Percentiles rank a stretch among this genome's conserved stretches.
phyloP scores from a whole-genome alignment of 2,797 vertebrate genomes.

The Thalassophryne amazonica region DNA sequence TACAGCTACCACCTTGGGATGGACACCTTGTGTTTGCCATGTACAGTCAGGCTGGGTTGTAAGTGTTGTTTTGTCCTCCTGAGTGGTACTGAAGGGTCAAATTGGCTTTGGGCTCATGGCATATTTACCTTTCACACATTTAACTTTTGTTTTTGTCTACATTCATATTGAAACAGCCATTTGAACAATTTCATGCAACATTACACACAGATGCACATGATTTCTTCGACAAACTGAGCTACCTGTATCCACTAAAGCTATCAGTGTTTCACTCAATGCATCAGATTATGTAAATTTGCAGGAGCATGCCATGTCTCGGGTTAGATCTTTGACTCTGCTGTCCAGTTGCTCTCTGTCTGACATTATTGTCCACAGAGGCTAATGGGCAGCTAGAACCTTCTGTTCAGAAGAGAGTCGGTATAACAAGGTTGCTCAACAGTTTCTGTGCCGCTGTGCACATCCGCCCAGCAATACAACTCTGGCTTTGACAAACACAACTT shows the following conservation, averaged over 20 bases:
- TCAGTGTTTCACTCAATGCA: conserved; percentile 64
- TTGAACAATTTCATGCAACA: conserved; percentile 6
- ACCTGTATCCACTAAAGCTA: conserved; percentile 28
- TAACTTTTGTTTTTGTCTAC: too few species aligned
- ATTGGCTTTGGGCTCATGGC: too few species aligned
- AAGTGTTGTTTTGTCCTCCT: too few species aligned
- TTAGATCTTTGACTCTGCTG: conserved; percentile 36
- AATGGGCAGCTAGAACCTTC: conserved; percentile 10
- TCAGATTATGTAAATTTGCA: conserved; percentile 21
- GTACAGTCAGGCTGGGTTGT: too few species aligned
- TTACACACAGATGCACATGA: not conserved
- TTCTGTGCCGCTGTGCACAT: conserved; percentile 20
- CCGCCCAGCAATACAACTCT: conserved; percentile 23
- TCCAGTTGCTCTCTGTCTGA: conserved; percentile 40
- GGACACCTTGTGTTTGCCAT: too few species aligned
- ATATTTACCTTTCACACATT: too few species aligned
- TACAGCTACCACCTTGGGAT: too few species aligned
- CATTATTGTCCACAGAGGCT: conserved; percentile 48
- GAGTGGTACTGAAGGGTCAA: too few species aligned
- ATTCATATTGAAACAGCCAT: conserved; percentile 9
- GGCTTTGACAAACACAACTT: conserved; percentile 41
- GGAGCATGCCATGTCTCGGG: conserved; percentile 15
- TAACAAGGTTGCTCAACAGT: conserved; percentile 15
- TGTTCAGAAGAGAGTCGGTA: conserved; percentile 27
- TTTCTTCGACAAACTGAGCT: conserved; percentile 8